Conservation (phyloP, 2,888 invertebrate genomes). For the Malthinus flaveolus region DNA sequence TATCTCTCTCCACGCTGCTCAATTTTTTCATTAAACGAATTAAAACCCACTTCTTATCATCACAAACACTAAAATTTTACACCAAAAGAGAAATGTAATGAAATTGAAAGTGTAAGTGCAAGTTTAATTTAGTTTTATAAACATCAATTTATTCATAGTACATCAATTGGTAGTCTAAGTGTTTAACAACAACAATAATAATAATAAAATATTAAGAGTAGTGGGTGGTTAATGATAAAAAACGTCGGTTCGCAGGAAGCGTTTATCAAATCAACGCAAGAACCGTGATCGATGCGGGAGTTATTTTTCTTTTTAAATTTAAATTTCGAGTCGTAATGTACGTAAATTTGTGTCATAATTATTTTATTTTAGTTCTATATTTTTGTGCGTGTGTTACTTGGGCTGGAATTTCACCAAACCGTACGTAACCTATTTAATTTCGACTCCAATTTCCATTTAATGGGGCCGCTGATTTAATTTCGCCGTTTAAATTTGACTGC, state of each 20-base stretch:
- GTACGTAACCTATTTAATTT: no score
- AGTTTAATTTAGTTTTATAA: no score
- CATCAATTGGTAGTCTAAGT: background rate
- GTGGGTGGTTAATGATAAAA: conserved; percentile 28
- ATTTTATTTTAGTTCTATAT: conserved; percentile 9
- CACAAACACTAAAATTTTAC: no score
- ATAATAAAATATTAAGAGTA: conserved; percentile 10
- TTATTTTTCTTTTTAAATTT: no score
- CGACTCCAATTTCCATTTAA: conserved; percentile 25
- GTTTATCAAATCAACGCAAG: conserved; percentile 25
- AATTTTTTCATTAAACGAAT: no score
- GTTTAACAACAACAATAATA: conserved; percentile 22
- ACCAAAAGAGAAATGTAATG: no score
- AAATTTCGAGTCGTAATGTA: conserved; percentile 15
- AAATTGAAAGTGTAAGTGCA: no score
- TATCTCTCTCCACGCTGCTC: no score
- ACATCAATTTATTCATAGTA: no score
- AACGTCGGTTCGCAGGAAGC: conserved; percentile 26
- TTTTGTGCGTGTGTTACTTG: conserved; percentile 26
- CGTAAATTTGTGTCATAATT: conserved; percentile 8
- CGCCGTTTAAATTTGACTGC: background rate
- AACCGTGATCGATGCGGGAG: conserved; percentile 11
- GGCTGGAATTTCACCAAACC: conserved; percentile 10
- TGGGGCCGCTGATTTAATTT: conserved; percentile 19
- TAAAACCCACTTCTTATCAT: no score